Evolutionary conservation across 2,888 invertebrate species (phyloP).

Genomic region (Hoplodrina blanda): DNA sequence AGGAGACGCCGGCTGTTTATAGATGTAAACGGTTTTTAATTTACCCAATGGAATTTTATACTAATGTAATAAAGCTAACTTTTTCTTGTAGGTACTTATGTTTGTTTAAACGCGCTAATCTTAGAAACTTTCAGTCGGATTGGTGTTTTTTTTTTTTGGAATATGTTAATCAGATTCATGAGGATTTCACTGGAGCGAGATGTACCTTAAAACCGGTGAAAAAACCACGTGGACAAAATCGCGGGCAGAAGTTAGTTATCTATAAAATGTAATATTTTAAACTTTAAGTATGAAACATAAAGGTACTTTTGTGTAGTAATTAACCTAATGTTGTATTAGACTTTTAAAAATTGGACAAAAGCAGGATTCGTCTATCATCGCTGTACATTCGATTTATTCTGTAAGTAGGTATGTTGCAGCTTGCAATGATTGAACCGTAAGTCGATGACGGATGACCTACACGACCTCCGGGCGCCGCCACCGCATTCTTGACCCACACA

Average conservation of each 20-base stretch:
- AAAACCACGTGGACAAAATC: no score
- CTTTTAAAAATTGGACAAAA: not conserved
- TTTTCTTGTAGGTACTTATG: no score
- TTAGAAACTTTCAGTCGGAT: no score
- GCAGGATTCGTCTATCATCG: not conserved
- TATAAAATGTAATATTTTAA: not conserved
- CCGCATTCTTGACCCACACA: constrained; percentile 77
- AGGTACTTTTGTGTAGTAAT: not conserved
- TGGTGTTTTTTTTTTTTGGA: no score
- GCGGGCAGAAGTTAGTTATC: not conserved
- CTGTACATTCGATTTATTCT: constrained; percentile 19
- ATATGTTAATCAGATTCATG: no score
- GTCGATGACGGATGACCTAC: constrained; percentile 61
- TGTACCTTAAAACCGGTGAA: no score
- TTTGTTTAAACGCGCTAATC: no score
- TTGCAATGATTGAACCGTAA: constrained; percentile 60
- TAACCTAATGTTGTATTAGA: constrained; percentile 6
- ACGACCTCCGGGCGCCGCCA: constrained; percentile 69
- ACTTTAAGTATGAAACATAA: no score
- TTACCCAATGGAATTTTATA: not conserved
- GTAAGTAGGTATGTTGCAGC: constrained; percentile 51
- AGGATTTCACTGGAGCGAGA: no score
- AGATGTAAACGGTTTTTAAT: constrained; percentile 17
- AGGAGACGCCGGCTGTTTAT: not conserved
- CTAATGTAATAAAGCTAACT: no score